phyloP scores from a whole-genome alignment of 1,140 invertebrate species.

The Musca domestica region DNA sequence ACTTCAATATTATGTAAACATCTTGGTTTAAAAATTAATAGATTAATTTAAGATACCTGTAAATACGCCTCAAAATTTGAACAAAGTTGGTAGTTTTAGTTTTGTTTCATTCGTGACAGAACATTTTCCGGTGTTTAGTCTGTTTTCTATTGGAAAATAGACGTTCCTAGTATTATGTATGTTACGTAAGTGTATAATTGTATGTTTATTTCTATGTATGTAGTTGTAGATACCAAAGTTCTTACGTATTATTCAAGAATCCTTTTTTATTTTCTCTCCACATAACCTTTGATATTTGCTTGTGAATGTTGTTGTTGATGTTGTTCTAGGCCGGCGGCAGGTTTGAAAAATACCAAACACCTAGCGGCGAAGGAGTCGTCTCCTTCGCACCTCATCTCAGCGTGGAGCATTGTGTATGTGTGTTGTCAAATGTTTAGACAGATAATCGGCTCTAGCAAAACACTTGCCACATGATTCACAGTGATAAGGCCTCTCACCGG shows the following conservation, averaged over 20 bases:
- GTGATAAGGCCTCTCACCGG: conserved; percentile 77
- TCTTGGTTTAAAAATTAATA: too few relatives aligned
- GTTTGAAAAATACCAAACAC: neutral
- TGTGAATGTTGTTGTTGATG: conserved; percentile 6
- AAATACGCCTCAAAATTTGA: conserved; percentile 1
- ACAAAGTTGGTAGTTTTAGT: neutral
- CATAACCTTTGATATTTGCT: neutral
- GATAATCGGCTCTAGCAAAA: conserved; percentile 83
- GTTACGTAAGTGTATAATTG: neutral
- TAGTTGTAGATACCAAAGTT: conserved; percentile 5
- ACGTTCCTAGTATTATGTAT: neutral
- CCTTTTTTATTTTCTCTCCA: neutral
- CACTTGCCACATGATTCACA: conserved; percentile 89
- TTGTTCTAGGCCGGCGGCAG: neutral
- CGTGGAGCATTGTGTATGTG: conserved; percentile 74
- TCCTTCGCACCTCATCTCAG: conserved; percentile 57
- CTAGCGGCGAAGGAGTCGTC: conserved; percentile 55
- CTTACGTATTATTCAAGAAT: conserved; percentile 19
- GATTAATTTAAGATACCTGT: neutral
- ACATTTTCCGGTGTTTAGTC: neutral
- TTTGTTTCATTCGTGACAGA: neutral
- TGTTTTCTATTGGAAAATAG: neutral
- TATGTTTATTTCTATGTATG: neutral
- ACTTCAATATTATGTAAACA: too few relatives aligned
- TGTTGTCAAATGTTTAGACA: conserved; percentile 87